Percentiles rank a stretch among this genome's conserved stretches.
phyloP scores from a whole-genome alignment of 1,140 invertebrate genomes.

The Brachionus plicatilis region DNA sequence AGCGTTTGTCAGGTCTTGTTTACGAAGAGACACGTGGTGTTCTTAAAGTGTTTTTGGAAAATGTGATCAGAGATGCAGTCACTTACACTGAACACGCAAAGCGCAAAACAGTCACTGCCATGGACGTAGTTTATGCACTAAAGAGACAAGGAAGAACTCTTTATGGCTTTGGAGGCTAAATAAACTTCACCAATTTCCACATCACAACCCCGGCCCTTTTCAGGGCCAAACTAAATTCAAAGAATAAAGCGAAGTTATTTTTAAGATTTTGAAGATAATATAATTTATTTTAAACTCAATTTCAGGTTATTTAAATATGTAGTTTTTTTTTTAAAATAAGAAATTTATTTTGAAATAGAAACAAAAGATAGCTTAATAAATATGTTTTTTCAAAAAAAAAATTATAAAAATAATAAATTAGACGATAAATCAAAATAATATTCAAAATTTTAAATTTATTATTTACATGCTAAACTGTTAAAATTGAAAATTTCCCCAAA shows the following conservation, averaged over 20 bases:
- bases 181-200: neutral
- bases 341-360: too few species aligned
- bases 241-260: too few species aligned
- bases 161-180: constrained; percentile 57
- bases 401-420: too few species aligned
- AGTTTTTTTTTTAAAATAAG: too few species aligned
- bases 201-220: neutral
- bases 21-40: constrained; percentile 68
- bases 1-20: constrained; percentile 68
- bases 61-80: constrained; percentile 73
- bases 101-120: constrained; percentile 74
- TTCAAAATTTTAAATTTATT: too few species aligned
- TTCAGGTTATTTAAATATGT: too few species aligned
- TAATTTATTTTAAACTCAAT: too few species aligned
- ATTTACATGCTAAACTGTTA: too few species aligned
- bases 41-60: constrained; percentile 72
- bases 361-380: too few species aligned
- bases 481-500: neutral
- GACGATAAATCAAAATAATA: too few species aligned
- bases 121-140: constrained; percentile 78
- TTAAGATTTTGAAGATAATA: too few species aligned
- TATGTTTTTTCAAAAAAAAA: too few species aligned
- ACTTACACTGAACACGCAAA: constrained; percentile 72
- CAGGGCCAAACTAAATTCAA: neutral
- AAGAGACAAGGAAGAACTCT: constrained; percentile 71